phyloP scores from a whole-genome alignment of 1,140 invertebrate genomes.

The Scaptomyza montana region DNA sequence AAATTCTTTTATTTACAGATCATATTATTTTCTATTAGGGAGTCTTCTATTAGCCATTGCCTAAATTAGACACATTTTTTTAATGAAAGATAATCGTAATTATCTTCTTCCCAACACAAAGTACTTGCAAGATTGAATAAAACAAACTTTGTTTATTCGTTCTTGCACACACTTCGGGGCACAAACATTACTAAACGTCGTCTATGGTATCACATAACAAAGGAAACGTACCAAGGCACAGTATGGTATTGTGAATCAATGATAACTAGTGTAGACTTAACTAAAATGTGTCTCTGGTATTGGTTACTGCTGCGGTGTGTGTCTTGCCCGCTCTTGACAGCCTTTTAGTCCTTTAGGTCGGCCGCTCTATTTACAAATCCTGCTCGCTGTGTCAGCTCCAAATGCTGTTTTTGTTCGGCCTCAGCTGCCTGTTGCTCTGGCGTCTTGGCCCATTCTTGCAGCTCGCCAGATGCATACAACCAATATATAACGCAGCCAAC shows the following conservation, averaged over 20 bases:
- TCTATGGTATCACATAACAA: conserved; percentile 68
- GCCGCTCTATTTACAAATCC: conserved; percentile 65
- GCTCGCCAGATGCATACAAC: conserved; percentile 91
- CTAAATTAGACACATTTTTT: background rate
- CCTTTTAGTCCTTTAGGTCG: conserved; percentile 64
- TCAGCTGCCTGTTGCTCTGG: conserved; percentile 70
- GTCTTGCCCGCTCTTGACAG: conserved; percentile 1
- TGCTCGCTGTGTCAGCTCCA: conserved; percentile 59
- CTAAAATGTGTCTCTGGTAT: conserved; percentile 37
- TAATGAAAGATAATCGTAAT: no score
- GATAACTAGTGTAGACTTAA: conserved; percentile 42
- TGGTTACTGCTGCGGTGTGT: conserved; percentile 1
- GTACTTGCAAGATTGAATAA: conserved; percentile 33
- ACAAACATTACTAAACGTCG: conserved; percentile 46
- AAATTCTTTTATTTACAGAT: no score
- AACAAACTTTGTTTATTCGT: conserved; percentile 66
- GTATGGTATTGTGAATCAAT: conserved; percentile 41
- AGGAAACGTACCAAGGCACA: conserved; percentile 52
- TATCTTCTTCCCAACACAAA: no score
- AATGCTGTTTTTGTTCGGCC: conserved; percentile 61
- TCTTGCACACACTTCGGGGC: conserved; percentile 44
- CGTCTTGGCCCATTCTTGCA: conserved; percentile 89
- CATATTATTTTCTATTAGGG: no score
- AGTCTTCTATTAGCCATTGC: no score
- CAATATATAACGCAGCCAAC: conserved; percentile 91